A percentile compares a stretch with the other conserved stretches of the same genome.
Evolutionary conservation across 1,140 invertebrate genomes (phyloP).

Genomic region (Whitmania pigra): DNA sequence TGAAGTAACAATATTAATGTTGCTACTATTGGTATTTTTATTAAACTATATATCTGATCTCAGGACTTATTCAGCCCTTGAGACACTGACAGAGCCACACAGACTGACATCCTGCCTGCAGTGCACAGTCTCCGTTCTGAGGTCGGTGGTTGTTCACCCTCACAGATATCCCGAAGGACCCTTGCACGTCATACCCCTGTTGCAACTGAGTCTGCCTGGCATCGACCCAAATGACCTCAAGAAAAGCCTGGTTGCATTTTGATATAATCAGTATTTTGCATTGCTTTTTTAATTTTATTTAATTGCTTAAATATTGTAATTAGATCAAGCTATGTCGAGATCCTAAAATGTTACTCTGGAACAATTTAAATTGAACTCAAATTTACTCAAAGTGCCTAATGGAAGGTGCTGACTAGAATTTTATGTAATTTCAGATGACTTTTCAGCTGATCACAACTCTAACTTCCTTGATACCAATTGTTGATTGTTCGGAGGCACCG

Average conservation of each 20-base stretch:
- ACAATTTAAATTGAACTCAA: too few relatives aligned
- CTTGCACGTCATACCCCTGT: constrained; percentile 63
- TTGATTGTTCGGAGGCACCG: constrained; percentile 65
- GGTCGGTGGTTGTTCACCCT: constrained; percentile 40
- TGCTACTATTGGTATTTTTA: too few relatives aligned
- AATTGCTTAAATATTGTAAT: constrained; percentile 27
- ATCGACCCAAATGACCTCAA: constrained; percentile 78
- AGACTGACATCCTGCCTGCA: constrained; percentile 64
- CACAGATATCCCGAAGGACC: constrained; percentile 59
- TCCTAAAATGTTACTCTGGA: too few relatives aligned
- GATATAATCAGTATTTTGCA: constrained; percentile 21
- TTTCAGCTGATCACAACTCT: constrained; percentile 66
- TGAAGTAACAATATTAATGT: too few relatives aligned
- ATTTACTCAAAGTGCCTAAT: too few relatives aligned
- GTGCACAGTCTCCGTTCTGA: constrained; percentile 57
- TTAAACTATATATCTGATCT: neutral
- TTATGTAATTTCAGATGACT: constrained; percentile 40
- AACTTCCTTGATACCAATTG: constrained; percentile 60
- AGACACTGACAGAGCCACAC: constrained; percentile 75
- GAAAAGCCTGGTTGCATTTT: constrained; percentile 56
- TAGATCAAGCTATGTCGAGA: constrained; percentile 19
- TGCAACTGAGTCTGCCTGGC: constrained; percentile 66
- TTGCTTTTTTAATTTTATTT: constrained; percentile 19
- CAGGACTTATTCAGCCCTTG: constrained; percentile 50
- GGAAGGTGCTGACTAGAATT: too few relatives aligned